These are phyloP conservation scores for Caenorhabditis sp. DNA, from an alignment of 2,888 invertebrate species.

Conservation along the genomic window DNA sequence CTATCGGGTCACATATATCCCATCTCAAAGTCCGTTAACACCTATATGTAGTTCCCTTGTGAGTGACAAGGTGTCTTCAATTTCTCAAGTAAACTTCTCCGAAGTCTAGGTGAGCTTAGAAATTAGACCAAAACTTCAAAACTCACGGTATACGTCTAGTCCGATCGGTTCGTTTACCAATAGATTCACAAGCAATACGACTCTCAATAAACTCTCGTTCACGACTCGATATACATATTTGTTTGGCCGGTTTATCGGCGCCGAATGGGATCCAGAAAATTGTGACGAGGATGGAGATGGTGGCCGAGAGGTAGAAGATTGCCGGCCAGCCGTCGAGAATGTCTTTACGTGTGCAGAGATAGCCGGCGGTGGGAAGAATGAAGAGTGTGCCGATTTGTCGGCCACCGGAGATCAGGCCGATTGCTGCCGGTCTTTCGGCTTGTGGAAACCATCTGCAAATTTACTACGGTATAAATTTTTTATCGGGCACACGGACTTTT, in stretches of 20 bases:
- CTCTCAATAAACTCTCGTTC: constrained; percentile 67
- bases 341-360: constrained; percentile 66
- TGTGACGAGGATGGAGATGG: constrained; percentile 59
- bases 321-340: constrained; percentile 67
- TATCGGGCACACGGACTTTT: too few relatives aligned
- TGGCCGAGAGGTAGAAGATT: constrained; percentile 64
- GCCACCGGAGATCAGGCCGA: constrained; percentile 67
- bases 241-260: constrained; percentile 68
- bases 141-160: constrained; percentile 58
- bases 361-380: constrained; percentile 68
- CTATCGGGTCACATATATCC: too few relatives aligned
- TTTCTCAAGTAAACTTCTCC: too few relatives aligned
- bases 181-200: constrained; percentile 67
- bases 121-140: too few relatives aligned
- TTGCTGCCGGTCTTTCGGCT: constrained; percentile 65
- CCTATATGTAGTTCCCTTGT: too few relatives aligned
- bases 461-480: neutral
- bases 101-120: too few relatives aligned
- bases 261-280: constrained; percentile 69
- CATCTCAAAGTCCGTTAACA: too few relatives aligned
- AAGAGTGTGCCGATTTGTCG: constrained; percentile 67
- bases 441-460: constrained; percentile 63
- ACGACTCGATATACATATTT: constrained; percentile 63
- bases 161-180: constrained; percentile 64
- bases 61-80: too few relatives aligned